A percentile compares a stretch with the other conserved stretches of the same genome.
phyloP scores from a whole-genome alignment of 2,113 vertebrate species.

The Montifringilla adamsi region DNA sequence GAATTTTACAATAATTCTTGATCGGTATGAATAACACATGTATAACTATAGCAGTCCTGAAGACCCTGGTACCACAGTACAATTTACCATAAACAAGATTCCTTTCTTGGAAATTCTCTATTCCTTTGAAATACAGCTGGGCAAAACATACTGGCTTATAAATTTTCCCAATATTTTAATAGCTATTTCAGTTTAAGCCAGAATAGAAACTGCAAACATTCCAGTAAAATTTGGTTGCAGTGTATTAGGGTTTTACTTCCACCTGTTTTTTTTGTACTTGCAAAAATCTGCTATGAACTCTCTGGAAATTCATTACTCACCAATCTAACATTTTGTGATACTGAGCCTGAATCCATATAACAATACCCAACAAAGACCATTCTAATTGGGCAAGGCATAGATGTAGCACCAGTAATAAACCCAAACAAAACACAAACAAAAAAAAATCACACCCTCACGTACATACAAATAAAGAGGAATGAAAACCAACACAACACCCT shows the following conservation, averaged over 20 bases:
- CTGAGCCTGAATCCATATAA: background rate
- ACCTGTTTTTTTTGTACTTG: background rate
- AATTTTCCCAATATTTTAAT: background rate
- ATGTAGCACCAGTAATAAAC: background rate
- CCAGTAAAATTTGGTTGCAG: background rate
- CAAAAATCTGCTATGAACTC: background rate
- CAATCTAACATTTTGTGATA: background rate
- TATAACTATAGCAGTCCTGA: background rate
- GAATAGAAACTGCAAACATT: background rate
- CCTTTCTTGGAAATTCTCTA: background rate
- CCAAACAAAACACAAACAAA: background rate
- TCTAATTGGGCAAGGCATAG: background rate
- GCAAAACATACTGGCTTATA: background rate
- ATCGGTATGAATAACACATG: background rate
- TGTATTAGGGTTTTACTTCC: background rate
- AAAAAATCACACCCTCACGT: background rate
- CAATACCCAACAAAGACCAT: background rate
- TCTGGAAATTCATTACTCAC: background rate
- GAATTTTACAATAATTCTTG: background rate
- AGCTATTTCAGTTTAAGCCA: background rate
- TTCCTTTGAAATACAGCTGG: background rate
- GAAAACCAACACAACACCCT: too few relatives aligned
- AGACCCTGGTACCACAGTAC: background rate
- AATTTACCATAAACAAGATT: background rate
- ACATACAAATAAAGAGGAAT: too few relatives aligned